Evolutionary conservation across 2,113 vertebrate species (phyloP), one percentile per base, ranked within the genome.

Genomic region (Urocitellus parryii): DNA sequence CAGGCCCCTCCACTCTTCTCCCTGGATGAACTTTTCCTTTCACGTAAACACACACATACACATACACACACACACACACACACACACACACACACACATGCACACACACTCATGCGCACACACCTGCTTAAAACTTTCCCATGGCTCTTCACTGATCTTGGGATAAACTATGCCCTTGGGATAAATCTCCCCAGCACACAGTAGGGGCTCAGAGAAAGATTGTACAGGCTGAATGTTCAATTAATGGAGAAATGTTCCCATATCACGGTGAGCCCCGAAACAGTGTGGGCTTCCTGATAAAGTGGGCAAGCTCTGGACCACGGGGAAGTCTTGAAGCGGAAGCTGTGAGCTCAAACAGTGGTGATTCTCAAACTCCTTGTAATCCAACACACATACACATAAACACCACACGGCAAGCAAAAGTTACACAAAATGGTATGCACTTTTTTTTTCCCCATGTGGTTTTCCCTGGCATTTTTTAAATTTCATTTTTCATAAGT

Each of bases 401-500:
- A 83, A 77, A 27, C 48, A 78, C 34, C 34, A 87, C n/a, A 65
- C 20, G 20, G 53, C 67, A 78, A 80, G 63, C 42, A 89, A 72
- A 56, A 51, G 25, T 53, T 90, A 89, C 39, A 76, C 73, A 76
- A 76, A 77, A 45, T 45, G 58, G 34, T 42, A 37, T 37, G 34
- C 13, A n/a, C 12, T 53, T 88, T 88, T 79, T 79, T 88, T 88
- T 88, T 76, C 25, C 24, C 45, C 32, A n/a, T 27, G 0, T 24
- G 45, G 34, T 61, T 74, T 51, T 18, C 8, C 29, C 16, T 84
- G 20, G 24, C 29, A 67, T 45, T 58, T 58, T 45, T 58, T 56
- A 61, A 34, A 48, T 79, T 74, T 92, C 27, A 80, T 86, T 58
- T 81, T 81, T 94, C 58, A 32, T 53, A 90, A 90, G 51, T 87